These are phyloP conservation scores for Tiliqua scincoides DNA, from an alignment of 2,113 vertebrate genomes.

Conservation along the genomic window DNA sequence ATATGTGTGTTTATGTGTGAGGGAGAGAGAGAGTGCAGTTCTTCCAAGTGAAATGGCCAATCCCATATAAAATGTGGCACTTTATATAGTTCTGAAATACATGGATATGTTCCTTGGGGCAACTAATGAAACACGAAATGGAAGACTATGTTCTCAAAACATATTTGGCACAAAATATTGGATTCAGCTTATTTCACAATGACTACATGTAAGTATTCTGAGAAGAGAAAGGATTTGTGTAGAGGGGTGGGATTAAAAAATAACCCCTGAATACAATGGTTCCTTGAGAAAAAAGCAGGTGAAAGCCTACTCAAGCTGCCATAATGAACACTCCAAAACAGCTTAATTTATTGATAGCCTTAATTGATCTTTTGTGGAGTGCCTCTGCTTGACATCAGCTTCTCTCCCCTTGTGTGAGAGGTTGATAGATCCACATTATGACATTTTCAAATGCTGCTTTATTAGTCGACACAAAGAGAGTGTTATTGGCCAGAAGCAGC, in stretches of 20 bases:
- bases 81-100: not conserved
- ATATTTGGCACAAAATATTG: not conserved
- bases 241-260: conserved; percentile 4
- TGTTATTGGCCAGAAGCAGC: conserved; percentile 40
- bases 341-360: conserved; percentile 41
- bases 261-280: not conserved
- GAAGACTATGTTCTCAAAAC: conserved; percentile 1
- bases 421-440: conserved; percentile 62
- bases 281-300: not conserved
- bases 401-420: conserved; percentile 30
- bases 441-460: conserved; percentile 68
- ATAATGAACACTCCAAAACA: conserved; percentile 17
- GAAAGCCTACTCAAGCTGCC: conserved; percentile 11
- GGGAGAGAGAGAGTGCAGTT: not conserved
- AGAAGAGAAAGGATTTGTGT: conserved; percentile 13
- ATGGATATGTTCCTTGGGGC: not conserved
- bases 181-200: conserved; percentile 6
- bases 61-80: not conserved
- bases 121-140: not conserved
- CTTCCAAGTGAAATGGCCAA: not conserved
- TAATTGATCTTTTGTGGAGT: conserved; percentile 38
- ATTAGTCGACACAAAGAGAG: conserved; percentile 61
- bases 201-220: not conserved
- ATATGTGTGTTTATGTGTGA: not conserved
- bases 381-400: conserved; percentile 31